These are phyloP conservation scores for Sturnira hondurensis DNA, from an alignment of 2,113 vertebrate genomes.

Conservation along the genomic window DNA sequence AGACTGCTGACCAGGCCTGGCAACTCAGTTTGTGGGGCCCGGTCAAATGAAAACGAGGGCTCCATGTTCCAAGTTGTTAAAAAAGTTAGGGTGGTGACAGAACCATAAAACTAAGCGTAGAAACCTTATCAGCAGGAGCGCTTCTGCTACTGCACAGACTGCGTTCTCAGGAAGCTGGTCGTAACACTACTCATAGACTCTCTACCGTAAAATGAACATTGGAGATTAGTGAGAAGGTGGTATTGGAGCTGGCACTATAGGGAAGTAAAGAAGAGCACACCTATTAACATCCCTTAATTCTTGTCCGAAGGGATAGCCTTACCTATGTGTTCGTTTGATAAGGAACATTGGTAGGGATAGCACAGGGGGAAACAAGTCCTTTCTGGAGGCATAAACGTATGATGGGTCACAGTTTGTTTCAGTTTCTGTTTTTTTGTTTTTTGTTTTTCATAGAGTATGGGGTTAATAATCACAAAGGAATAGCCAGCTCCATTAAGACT, in stretches of 20 bases:
- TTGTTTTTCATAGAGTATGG: neutral
- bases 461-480: neutral
- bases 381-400: neutral
- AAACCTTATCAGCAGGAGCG: neutral
- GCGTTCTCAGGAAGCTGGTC: accelerated
- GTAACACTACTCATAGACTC: neutral
- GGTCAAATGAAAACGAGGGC: neutral
- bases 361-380: neutral
- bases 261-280: neutral
- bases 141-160: neutral
- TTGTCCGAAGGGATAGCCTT: neutral
- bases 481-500: neutral
- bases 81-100: neutral
- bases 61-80: neutral
- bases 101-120: neutral
- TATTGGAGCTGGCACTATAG: neutral
- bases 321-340: neutral
- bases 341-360: neutral
- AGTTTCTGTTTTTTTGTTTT: too few species aligned
- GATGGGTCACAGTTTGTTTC: neutral
- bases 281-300: neutral
- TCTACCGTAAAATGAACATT: neutral
- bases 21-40: neutral
- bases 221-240: neutral
- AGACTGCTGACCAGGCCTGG: neutral